Evolutionary conservation across 2,113 vertebrate species (phyloP), one percentile per base, ranked within the genome.

Genomic region (Nibea albiflora): DNA sequence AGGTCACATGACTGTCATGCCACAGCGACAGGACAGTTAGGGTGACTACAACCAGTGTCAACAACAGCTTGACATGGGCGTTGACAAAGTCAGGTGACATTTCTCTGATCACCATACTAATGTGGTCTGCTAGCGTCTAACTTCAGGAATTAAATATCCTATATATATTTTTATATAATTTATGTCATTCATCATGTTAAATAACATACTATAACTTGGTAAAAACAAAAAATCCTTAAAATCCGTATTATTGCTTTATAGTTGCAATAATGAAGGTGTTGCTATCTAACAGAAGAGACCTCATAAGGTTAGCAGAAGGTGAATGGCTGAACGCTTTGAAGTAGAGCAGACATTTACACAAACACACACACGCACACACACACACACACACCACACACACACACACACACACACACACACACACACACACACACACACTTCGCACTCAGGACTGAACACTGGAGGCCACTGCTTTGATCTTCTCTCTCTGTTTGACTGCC

Each of bases 401-500:
- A 60, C 56, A 56, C 67, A 72, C 77, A 65, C 77, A 79, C 64
- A 61, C 58, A 56, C 70, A 56, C 68, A 57, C 35, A 70, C 67
- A 70, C 67, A 70, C 35, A 60, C 70, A 44, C 67, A 72, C 68
- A 72, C 60, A 31, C 70, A 60, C 62, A 24, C 11, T 20, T 39
- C 54, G 12, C 57, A 57, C 39, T 57, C 44, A 47, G 62, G 35
- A 20, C 16, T 57, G 68, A 80, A 47, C 17, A 26, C 42, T 22
- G 6, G 69, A 46, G 79, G 50, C 26, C 60, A 63, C 56, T 15
- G 42, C 85, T 87, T 87, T 81, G 73, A 90, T 87, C 76, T 77
- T 1, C 46, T 69, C 46, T 68, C n/a, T 66, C 28, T 47, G 50
- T 81, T 49, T 66, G 61, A 62, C 72, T 60, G 28, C 62, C 3